These are phyloP conservation scores for Capitella teleta DNA, from an alignment of 1,140 invertebrate genomes.

Conservation along the genomic window DNA sequence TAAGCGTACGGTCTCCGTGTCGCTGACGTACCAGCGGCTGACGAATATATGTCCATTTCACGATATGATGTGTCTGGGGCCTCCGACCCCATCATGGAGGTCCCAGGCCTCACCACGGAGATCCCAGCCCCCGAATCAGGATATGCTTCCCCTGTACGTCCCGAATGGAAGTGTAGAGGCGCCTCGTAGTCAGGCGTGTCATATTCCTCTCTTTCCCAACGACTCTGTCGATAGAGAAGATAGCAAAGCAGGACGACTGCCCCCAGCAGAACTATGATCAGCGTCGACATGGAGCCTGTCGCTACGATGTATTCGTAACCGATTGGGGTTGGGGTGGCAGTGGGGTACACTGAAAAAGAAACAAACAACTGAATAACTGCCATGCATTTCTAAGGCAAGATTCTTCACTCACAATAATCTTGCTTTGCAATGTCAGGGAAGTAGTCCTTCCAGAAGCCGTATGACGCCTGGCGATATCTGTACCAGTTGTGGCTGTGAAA, in stretches of 20 bases:
- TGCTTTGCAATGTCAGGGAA: slow-evolving; percentile 11
- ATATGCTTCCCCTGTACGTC: too few relatives aligned
- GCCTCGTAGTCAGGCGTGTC: not conserved
- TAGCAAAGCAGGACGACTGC: slow-evolving; percentile 5
- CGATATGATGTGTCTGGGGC: too few relatives aligned
- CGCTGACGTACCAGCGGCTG: too few relatives aligned
- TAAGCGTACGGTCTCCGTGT: too few relatives aligned
- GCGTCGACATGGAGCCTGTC: slow-evolving; percentile 10
- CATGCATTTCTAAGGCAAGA: not conserved
- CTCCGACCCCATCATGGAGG: too few relatives aligned
- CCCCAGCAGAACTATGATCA: slow-evolving; percentile 9
- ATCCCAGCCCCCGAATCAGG: too few relatives aligned
- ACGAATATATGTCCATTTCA: too few relatives aligned
- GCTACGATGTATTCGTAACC: slow-evolving; percentile 13
- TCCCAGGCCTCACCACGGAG: too few relatives aligned
- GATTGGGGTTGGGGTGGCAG: slow-evolving; percentile 11
- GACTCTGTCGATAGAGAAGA: slow-evolving; percentile 8
- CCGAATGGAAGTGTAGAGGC: too few relatives aligned
- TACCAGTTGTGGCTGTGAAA: slow-evolving; percentile 10
- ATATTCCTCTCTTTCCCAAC: not conserved
- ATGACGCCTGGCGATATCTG: slow-evolving; percentile 11
- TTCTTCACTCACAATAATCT: slow-evolving; percentile 10
- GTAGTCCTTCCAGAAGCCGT: slow-evolving; percentile 13
- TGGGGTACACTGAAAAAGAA: slow-evolving; percentile 8
- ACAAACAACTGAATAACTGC: not conserved